Conservation (phyloP, 1,140 invertebrate genomes). For the Drosophila persimilis region DNA sequence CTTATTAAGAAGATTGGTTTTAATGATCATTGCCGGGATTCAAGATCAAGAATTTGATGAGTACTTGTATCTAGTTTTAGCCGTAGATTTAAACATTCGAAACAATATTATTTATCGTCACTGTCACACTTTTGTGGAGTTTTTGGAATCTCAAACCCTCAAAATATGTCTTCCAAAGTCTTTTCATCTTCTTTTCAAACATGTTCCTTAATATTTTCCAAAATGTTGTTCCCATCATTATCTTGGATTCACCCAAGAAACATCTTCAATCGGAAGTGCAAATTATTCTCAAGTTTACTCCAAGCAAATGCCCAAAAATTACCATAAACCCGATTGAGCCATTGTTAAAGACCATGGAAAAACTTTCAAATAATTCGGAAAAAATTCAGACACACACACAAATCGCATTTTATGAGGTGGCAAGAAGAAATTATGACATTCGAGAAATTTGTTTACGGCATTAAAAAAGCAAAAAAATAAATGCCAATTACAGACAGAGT, state of each 20-base stretch:
- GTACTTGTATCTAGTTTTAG: too few relatives aligned
- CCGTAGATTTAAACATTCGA: too few relatives aligned
- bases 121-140: too few relatives aligned
- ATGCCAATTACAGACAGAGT: slow-evolving; percentile 60
- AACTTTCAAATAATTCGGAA: slow-evolving; percentile 30
- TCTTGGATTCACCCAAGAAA: background rate
- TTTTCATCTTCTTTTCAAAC: too few relatives aligned
- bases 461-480: slow-evolving; percentile 25
- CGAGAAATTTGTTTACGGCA: slow-evolving; percentile 73
- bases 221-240: background rate
- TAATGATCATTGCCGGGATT: background rate
- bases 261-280: slow-evolving; percentile 30
- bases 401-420: slow-evolving; percentile 9
- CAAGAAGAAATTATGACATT: slow-evolving; percentile 68
- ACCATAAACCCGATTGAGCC: slow-evolving; percentile 19
- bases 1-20: background rate
- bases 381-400: slow-evolving; percentile 34
- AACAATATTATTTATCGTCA: too few relatives aligned
- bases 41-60: too few relatives aligned
- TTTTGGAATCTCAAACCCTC: too few relatives aligned
- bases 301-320: slow-evolving; percentile 28
- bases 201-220: background rate
- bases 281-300: slow-evolving; percentile 16
- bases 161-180: too few relatives aligned
- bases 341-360: slow-evolving; percentile 37